phyloP scores from a whole-genome alignment of 2,888 invertebrate genomes.

The Epinotia brunnichana region DNA sequence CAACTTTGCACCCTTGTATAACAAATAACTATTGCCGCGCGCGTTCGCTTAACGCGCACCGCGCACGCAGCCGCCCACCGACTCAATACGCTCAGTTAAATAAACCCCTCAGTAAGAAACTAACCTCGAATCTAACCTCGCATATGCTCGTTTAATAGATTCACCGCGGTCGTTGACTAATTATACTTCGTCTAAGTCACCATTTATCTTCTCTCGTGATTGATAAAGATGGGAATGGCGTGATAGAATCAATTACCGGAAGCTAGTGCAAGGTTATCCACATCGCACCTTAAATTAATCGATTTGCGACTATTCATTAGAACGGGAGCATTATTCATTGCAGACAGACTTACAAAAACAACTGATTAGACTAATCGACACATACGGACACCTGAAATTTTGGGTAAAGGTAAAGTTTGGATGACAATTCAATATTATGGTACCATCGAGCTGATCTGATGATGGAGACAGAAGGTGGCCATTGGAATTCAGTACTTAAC shows the following conservation, averaged over 20 bases:
- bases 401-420: no score
- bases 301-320: slow-evolving; percentile 50
- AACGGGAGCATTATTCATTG: slow-evolving; percentile 1
- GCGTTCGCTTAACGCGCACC: no score
- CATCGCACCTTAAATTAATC: slow-evolving; percentile 63
- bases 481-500: no score
- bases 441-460: no score
- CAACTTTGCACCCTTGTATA: no score
- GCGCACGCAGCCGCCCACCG: background rate
- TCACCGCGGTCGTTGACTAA: slow-evolving; percentile 37
- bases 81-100: background rate
- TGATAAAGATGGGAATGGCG: slow-evolving; percentile 53
- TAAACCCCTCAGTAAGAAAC: slow-evolving; percentile 6
- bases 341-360: background rate
- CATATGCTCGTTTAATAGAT: slow-evolving; percentile 29
- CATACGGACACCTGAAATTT: no score
- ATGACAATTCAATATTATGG: no score
- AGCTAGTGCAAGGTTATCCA: slow-evolving; percentile 52
- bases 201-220: slow-evolving; percentile 47
- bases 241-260: slow-evolving; percentile 57
- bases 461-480: no score
- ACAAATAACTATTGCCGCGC: no score
- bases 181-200: slow-evolving; percentile 29
- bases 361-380: background rate
- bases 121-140: slow-evolving; percentile 16